Evolutionary conservation across 2,888 invertebrate species (phyloP), one percentile per base, ranked within the genome.

Genomic region (Embidobia sp.): DNA sequence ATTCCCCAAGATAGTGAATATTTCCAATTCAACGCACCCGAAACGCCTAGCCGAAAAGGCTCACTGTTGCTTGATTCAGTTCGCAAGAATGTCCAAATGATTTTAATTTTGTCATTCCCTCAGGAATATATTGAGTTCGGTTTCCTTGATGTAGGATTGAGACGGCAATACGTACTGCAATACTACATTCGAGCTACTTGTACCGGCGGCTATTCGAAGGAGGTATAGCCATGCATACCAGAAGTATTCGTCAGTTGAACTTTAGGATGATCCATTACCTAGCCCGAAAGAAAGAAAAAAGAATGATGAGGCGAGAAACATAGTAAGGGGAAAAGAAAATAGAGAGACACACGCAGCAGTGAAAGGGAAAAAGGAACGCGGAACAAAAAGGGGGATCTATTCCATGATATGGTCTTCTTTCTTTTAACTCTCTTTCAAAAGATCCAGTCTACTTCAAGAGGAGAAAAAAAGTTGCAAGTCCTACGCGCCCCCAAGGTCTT

Each of bases 131-230:
- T 48, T 48, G 29, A 7, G 11, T 49, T 29, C 19, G 35, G 5
- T 48, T 59, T 57, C 44, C 18, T 61, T 16, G 11, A 33, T 2
- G 48, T 11, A 31, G 27, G 6, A 31, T 6, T 22, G 22, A 22
- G 22, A 4, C 22, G 3, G 33, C 11, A 48, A 53, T 19, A 4
- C 18, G 15, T 42, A 27, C 44, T 16, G 7, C 15, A 37, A 66
- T 61, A 67, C 72, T 67, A 59, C 69, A 76, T 76, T 70, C 59
- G 46, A 64, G 22, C 33, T 48, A 55, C 63, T 66, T 40, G 29
- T 42, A 29, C 53, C 1, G 55, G 15, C 48, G 33, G 37, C 27
- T 29, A 35, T 37, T 44, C 19, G 53, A 57, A 19, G 40, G 26
- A 40, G 31, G 31, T 29, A 48, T 51, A 40, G 49, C 53, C 66